phyloP scores from a whole-genome alignment of 2,888 invertebrate species.

The Xestia sexstrigata region DNA sequence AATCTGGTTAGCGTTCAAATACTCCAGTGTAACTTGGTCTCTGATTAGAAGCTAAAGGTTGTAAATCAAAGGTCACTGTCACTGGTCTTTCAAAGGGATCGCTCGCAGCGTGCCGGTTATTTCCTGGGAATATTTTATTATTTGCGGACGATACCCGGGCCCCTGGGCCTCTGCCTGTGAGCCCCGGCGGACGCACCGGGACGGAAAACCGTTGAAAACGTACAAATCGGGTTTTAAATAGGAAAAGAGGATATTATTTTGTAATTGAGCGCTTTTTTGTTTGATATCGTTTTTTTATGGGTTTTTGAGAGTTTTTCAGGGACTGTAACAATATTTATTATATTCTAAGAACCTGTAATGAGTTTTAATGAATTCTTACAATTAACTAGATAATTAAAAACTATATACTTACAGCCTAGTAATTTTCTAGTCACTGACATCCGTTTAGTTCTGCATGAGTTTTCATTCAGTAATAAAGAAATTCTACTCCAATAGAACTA shows the following conservation, averaged over 20 bases:
- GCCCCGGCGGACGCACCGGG: conserved; percentile 38
- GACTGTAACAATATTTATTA: background rate
- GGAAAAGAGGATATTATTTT: conserved; percentile 50
- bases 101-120: conserved; percentile 50
- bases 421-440: background rate
- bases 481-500: conserved; percentile 16
- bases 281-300: conserved; percentile 22
- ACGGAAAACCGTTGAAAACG: conserved; percentile 60
- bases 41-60: background rate
- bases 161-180: too few species aligned
- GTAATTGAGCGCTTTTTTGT: conserved; percentile 35
- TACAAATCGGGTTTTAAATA: conserved; percentile 45
- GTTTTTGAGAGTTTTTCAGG: background rate
- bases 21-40: conserved; percentile 3
- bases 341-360: background rate
- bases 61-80: conserved; percentile 1
- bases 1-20: conserved; percentile 44
- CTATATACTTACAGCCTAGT: background rate
- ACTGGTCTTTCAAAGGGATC: conserved; percentile 45
- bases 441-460: background rate
- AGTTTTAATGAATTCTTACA: background rate
- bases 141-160: conserved; percentile 47
- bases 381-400: background rate
- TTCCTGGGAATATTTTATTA: conserved; percentile 65
- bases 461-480: conserved; percentile 10